Base-by-base conservation (phyloP, 2,888 invertebrate species). In the Toxonevra muliebris region DNA sequence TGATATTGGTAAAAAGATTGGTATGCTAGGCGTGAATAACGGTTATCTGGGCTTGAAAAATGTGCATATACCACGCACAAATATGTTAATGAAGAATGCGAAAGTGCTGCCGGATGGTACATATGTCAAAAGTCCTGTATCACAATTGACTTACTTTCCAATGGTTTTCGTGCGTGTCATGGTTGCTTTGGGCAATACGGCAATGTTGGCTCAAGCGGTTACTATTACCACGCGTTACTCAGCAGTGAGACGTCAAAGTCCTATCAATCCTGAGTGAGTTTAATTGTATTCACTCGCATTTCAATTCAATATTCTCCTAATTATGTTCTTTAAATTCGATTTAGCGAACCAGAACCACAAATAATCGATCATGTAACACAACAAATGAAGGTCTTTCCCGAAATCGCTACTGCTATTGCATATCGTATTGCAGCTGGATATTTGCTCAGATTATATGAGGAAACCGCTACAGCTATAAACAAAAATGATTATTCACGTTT, bases 301-400 rank as follows among this genome's bases (percentile, higher is more conserved):
- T 50, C 42, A 0, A 15, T 5, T 13, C 48, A 12, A 48, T n/a
- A 0, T 40, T 40, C 1, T 1, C 17, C 2, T 41, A 10, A n/a
- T 48, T 42, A 8, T 63, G 52, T 12, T 4, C n/a, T 60, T 50
- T 8, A 17, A 43, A 12, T 12, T 40, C n/a, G 11, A 83, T 85
- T 13, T 79, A 95, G 94, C 45, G 90, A 90, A 74, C 90, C 90
- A 0, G 96, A 96, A 82, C 91, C 93, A 0, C 94, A 95, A 85
- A 93, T 97, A 74, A 82, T 97, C 53, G 95, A 97, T 83, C 97
- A 94, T 82, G 89, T 94, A 73, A 95, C 96, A 0, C 97, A 97
- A 81, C 97, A 96, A 83, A 91, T 94, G 85, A 96, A 96, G 85
- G 84, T 97, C 20, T 91, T 97, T 75, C 93, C 96, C 0, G 88